These are phyloP conservation scores for Ornithoptera alexandrae DNA, from an alignment of 2,888 invertebrate genomes.

Conservation along the genomic window DNA sequence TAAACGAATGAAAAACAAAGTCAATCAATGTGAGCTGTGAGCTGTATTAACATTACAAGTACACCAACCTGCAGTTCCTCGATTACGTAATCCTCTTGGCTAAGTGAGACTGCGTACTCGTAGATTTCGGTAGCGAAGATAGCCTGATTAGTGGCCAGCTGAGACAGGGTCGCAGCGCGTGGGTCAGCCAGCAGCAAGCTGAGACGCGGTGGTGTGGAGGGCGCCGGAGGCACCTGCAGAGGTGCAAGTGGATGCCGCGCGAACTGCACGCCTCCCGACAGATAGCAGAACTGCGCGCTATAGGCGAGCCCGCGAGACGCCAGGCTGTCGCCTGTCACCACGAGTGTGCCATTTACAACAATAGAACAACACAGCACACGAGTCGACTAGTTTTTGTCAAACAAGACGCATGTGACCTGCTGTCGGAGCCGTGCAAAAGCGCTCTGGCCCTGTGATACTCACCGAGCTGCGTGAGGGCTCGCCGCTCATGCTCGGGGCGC, in stretches of 20 bases:
- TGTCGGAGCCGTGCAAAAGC: too few relatives aligned
- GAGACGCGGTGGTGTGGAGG: constrained; percentile 80
- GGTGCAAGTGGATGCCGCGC: constrained; percentile 62
- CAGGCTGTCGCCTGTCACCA: constrained; percentile 82
- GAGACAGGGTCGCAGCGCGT: constrained; percentile 80
- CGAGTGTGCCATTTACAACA: too few relatives aligned
- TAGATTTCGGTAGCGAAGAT: constrained; percentile 97
- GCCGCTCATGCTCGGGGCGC: constrained; percentile 87
- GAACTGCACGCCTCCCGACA: constrained; percentile 88
- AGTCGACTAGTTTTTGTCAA: too few relatives aligned
- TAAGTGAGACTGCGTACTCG: constrained; percentile 93
- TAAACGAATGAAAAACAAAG: too few relatives aligned
- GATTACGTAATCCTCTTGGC: constrained; percentile 83
- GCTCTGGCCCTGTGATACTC: constrained; percentile 24
- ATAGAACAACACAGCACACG: too few relatives aligned
- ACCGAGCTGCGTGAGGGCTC: constrained; percentile 87
- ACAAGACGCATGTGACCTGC: too few relatives aligned
- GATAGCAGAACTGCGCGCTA: constrained; percentile 97
- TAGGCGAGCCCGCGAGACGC: constrained; percentile 88
- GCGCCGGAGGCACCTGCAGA: constrained; percentile 48
- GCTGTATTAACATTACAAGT: background rate
- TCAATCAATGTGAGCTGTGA: background rate
- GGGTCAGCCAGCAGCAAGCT: constrained; percentile 89
- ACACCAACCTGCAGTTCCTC: constrained; percentile 84
- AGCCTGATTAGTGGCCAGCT: constrained; percentile 89